Evolutionary conservation across 2,797 vertebrate genomes (phyloP), one percentile per base, ranked within the genome.

Genomic region (Numenius phaeopus): DNA sequence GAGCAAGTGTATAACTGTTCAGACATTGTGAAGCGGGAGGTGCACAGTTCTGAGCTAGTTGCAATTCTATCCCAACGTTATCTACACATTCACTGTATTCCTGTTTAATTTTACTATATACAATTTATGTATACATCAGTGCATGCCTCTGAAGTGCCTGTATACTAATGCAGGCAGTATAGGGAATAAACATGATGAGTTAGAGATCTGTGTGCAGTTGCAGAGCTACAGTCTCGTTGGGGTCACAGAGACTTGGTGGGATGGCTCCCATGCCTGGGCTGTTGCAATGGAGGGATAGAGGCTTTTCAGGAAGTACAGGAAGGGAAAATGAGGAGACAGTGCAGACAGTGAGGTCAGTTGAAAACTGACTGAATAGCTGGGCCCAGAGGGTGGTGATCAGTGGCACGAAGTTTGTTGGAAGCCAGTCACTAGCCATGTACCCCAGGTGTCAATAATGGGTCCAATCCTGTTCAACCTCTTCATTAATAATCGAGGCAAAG

Each of bases 161-260:
- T 32, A 27, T 44, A 23, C 17, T 79, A 27, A 42, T 3, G 2
- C 32, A 76, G 22, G 10, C 11, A 80, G 24, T 27, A 40, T 18
- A 18, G 3, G 11, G 32, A 59, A 11, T 19, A 46, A 76, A 40
- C 13, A 8, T 0, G 0, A 27, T 40, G 47, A 50, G 10, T 17
- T 27, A 61, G 8, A 40, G 47, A 24, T 24, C 6, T 65, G 5
- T 40, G 15, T 39, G 34, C 23, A 39, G 37, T 17, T 66, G 57
- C 5, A 52, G 47, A 23, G 47, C 23, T 49, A 49, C 23, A 49
- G 47, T 23, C 23, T 24, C 24, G 47, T 49, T 24, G 47, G 23
- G 47, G 23, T 24, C 12, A 24, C 47, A 49, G 23, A 49, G 47
- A 49, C 47, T 24, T 49, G 47, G 47, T 49, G 47, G 23, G 47